Base-by-base conservation (phyloP, 2,888 invertebrate species). In the Tetrapedia diversipes region DNA sequence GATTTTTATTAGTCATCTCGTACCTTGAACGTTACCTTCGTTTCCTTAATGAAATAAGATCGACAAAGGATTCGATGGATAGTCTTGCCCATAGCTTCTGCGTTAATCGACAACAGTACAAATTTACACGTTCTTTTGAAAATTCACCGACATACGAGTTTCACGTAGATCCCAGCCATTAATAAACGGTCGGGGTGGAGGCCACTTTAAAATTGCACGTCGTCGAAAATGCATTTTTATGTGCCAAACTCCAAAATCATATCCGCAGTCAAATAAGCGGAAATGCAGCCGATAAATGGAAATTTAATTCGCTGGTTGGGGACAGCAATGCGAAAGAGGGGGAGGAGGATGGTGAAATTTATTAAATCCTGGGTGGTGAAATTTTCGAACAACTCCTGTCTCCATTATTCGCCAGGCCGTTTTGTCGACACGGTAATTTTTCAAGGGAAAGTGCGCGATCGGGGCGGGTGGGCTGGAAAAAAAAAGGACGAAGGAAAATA, bases 381-480 rank as follows among this genome's bases (percentile, higher is more conserved):
- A 37, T 57, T 34, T 56, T 27, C 11, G 16, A 24, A 1, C 16
- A 4, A 22, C 51, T 22, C n/a, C 22, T 4, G n/a, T n/a, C 27
- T 14, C 29, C 8, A 29, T 59, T 34, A 61, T 34, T 34, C 11
- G n/a, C 11, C 27, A 34, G 27, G n/a, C 1, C 16, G 6, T n/a
- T 24, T 34, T 24, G 22, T 34, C 7, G 43, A 8, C 19, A 16
- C 22, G 32, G 32, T 37, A 37, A 66, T 57, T 66, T 66, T 53
- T 54, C 45, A 41, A 47, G 24, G 24, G 27, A 11, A 24, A 19
- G 39, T 54, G 60, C 19, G 10, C 60, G 24, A 73, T 70, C 53
- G 69, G 14, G 51, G n/a, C n/a, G n/a, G n/a, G n/a, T n/a, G n/a
- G n/a, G n/a, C n/a, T 32, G 2, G 4, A 22, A 8, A 19, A n/a